These are phyloP conservation scores for Pachypanchax playfairii DNA, from an alignment of 2,113 vertebrate species.

Conservation along the genomic window DNA sequence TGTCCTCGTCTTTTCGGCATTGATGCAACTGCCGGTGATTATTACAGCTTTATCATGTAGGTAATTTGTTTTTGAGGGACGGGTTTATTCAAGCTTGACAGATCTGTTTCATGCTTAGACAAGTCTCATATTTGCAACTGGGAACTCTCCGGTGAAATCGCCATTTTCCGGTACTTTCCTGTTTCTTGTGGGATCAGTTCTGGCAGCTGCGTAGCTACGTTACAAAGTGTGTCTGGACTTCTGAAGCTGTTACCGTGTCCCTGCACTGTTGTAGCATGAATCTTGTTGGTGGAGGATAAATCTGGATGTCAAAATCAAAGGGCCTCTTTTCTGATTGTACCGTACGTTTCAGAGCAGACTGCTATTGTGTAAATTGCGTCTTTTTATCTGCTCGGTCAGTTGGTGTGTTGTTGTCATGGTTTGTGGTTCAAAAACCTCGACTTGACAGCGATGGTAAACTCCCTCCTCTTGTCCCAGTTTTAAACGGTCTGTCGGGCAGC, in stretches of 20 bases:
- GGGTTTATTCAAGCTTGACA: conserved; percentile 23
- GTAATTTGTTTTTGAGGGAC: conserved; percentile 9
- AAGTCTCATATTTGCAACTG: conserved; percentile 8
- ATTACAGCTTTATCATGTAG: conserved; percentile 18
- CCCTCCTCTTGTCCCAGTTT: conserved; percentile 31
- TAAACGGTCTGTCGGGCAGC: not conserved
- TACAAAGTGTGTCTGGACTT: conserved; percentile 1
- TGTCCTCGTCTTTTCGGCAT: conserved; percentile 8
- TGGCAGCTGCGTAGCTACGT: not conserved
- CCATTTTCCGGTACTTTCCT: conserved; percentile 10
- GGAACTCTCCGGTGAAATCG: conserved; percentile 13
- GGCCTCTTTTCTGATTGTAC: conserved; percentile 11
- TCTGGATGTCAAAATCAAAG: conserved; percentile 52
- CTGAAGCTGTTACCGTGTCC: conserved; percentile 38
- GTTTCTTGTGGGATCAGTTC: not conserved
- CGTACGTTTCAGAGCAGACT: conserved; percentile 3
- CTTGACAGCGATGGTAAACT: no score
- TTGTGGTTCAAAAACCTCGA: conserved; percentile 44
- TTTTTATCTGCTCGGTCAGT: conserved; percentile 24
- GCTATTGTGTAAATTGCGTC: conserved; percentile 1
- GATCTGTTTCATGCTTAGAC: conserved; percentile 6
- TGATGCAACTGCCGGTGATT: conserved; percentile 31
- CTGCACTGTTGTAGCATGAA: conserved; percentile 59
- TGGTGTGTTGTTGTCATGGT: conserved; percentile 50
- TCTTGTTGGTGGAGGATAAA: conserved; percentile 16